These are phyloP conservation scores for Bergia puertoricense DNA, from an alignment of 92 coral and sea anemone species.

Conservation along the genomic window DNA sequence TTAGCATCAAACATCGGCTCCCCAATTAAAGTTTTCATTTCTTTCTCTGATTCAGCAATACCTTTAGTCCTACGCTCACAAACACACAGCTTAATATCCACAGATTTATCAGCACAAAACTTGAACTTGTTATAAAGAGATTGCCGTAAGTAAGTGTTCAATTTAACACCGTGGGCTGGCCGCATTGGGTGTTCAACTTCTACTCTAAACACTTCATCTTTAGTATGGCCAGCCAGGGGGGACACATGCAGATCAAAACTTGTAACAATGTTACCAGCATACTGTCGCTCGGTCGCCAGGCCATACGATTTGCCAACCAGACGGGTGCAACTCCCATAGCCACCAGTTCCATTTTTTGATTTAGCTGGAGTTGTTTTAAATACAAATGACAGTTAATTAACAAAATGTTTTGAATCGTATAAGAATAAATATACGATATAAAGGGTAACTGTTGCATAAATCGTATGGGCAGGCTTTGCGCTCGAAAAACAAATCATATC, in stretches of 20 bases:
- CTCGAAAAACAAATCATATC: too few species aligned
- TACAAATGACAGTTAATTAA: too few species aligned
- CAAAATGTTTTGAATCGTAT: too few species aligned
- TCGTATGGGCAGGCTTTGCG: too few species aligned
- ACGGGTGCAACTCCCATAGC: slow-evolving; percentile 38
- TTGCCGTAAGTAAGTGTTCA: slow-evolving; percentile 30
- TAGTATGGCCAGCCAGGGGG: background rate
- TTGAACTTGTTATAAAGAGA: slow-evolving; percentile 36
- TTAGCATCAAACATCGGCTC: slow-evolving; percentile 22
- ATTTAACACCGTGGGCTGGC: background rate
- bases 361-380: too few species aligned
- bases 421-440: too few species aligned
- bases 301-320: slow-evolving; percentile 27
- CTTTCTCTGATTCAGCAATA: background rate
- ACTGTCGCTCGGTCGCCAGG: too few species aligned
- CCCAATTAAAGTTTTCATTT: slow-evolving; percentile 33
- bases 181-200: slow-evolving; percentile 7
- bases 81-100: slow-evolving; percentile 22
- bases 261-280: slow-evolving; percentile 19
- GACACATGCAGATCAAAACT: slow-evolving; percentile 30
- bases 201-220: slow-evolving; percentile 44
- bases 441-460: too few species aligned
- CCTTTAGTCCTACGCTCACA: slow-evolving; percentile 29
- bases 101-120: slow-evolving; percentile 37
- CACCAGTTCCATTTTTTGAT: background rate